Conservation (phyloP, 2,113 vertebrate genomes). For the Dascyllus trimaculatus region DNA sequence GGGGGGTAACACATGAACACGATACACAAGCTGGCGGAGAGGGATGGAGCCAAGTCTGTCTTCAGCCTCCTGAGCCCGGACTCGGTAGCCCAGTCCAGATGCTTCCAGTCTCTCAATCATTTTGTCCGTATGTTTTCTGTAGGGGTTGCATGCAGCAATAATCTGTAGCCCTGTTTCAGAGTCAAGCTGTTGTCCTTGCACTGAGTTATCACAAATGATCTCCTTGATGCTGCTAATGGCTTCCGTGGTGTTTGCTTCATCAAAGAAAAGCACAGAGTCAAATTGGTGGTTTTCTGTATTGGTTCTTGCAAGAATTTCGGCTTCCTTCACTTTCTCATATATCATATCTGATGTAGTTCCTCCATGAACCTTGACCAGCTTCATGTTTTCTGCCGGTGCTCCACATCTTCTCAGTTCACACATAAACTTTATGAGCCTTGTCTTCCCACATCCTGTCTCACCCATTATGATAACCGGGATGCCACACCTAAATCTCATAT, state of each 20-base stretch:
- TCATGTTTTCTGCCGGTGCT: conserved; percentile 85
- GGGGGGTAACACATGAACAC: conserved; percentile 90
- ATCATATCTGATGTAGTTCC: conserved; percentile 89
- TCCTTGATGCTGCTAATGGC: conserved; percentile 91
- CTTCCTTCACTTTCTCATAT: conserved; percentile 84
- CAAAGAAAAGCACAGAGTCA: conserved; percentile 91
- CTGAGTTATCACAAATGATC: conserved; percentile 87
- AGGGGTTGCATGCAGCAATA: conserved; percentile 94
- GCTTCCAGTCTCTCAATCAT: conserved; percentile 89
- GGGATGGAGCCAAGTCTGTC: conserved; percentile 91
- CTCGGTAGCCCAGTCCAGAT: conserved; percentile 90
- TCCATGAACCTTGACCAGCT: conserved; percentile 90
- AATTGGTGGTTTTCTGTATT: conserved; percentile 80
- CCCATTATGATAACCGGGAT: conserved; percentile 95
- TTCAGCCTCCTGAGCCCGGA: conserved; percentile 85
- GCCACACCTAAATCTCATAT: conserved; percentile 92
- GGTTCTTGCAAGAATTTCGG: conserved; percentile 76
- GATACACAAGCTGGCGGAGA: conserved; percentile 91
- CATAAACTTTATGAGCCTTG: conserved; percentile 89
- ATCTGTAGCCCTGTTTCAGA: conserved; percentile 83
- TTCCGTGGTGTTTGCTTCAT: conserved; percentile 93
- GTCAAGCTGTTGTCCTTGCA: conserved; percentile 76
- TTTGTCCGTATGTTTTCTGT: conserved; percentile 87
- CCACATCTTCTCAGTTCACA: conserved; percentile 84
- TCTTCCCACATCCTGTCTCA: conserved; percentile 93